Evolutionary conservation across 2,888 invertebrate species (phyloP).

Genomic region (Nemotelus nigrinus): DNA sequence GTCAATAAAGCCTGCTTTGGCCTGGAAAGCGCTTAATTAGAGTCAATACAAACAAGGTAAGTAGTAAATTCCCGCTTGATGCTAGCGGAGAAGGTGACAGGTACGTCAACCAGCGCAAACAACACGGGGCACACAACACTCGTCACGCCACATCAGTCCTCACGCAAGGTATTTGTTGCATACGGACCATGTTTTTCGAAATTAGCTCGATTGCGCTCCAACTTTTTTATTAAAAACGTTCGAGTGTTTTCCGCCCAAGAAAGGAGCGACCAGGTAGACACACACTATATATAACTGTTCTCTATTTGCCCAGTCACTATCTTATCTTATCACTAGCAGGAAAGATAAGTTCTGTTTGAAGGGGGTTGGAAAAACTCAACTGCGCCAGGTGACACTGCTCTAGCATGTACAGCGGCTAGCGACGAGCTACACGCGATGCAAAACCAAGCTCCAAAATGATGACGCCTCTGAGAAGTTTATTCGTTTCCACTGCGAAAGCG

Average conservation of each 20-base stretch:
- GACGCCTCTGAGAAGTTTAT: slow-evolving; percentile 16
- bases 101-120: slow-evolving; percentile 3
- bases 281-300: neutral
- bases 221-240: slow-evolving; percentile 6
- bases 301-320: neutral
- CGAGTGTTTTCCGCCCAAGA: slow-evolving; percentile 3
- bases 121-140: neutral
- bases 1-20: slow-evolving; percentile 16
- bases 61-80: slow-evolving; percentile 11
- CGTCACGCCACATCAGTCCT: no score
- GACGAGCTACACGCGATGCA: neutral
- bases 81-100: slow-evolving; percentile 10
- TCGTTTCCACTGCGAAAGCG: slow-evolving; percentile 23
- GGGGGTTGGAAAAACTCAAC: slow-evolving; percentile 18
- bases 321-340: slow-evolving; percentile 33
- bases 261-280: neutral
- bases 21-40: slow-evolving; percentile 20
- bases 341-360: slow-evolving; percentile 23
- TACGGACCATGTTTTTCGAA: neutral
- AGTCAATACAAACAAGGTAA: slow-evolving; percentile 15
- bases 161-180: neutral
- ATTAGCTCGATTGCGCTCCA: neutral
- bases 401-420: neutral
- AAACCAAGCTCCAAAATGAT: slow-evolving; percentile 11
- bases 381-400: slow-evolving; percentile 5